Evolutionary conservation across 1,140 invertebrate species (phyloP), one percentile per base, ranked within the genome.

Genomic region (Cotesia vestalis): DNA sequence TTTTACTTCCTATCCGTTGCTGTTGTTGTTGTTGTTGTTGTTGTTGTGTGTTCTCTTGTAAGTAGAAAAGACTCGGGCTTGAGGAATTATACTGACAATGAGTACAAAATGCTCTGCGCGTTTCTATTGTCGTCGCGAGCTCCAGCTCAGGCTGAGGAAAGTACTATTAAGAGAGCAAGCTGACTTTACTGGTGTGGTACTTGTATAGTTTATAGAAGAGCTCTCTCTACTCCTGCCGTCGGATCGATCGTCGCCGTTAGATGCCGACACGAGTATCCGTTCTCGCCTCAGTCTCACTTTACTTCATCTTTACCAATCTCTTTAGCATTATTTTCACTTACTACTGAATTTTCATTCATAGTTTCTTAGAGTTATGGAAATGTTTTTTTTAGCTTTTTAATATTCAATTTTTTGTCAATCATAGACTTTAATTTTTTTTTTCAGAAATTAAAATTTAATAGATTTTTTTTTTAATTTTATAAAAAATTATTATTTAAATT

Each of bases 201-300:
- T 12, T 34, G 20, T 27, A 38, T 59, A 34, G 34, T 34, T 38
- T 51, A 53, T 55, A 69, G 35, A 60, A 46, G 38, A 36, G 60
- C 40, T 46, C 2, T 11, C 11, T 6, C 40, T 46, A 11, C 40
- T 46, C 6, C 5, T 46, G 40, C 63, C 63, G 69, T 60, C 63
- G 70, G 63, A 72, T 72, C 63, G 63, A 72, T 66, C 62, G 4
- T 66, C 12, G 36, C 70, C 70, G 70, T 72, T 72, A 80, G 80
- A 81, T 81, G 80, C 77, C 79, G 78, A 64, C 79, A 81, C 78
- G 8, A 66, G 75, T 76, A 73, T 69, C 59, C 55, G 57, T 70
- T 40, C 20, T 12, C 62, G 17, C 27, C 70, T 36, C 51, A 35
- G 3, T 27, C 27, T 27, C 27, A 27, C 27, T 27, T 27, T 27